These are phyloP conservation scores for Pollenia labialis DNA, from an alignment of 2,888 invertebrate genomes.

Conservation along the genomic window DNA sequence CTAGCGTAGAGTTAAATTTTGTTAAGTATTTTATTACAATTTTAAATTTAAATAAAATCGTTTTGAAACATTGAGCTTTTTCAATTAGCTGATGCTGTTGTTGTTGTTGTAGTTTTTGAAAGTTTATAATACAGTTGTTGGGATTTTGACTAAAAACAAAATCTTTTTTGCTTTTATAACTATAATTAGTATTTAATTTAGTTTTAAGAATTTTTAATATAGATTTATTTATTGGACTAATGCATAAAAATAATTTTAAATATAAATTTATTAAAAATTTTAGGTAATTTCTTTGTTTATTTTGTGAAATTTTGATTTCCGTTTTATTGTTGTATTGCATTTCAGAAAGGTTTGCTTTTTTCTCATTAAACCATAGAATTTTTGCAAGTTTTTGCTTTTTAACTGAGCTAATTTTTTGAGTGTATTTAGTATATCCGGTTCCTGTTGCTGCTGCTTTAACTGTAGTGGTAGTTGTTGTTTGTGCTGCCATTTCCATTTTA, in stretches of 20 bases:
- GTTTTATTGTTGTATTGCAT: slow-evolving; percentile 47
- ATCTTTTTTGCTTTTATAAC: neutral
- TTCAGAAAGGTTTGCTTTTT: slow-evolving; percentile 19
- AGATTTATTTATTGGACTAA: slow-evolving; percentile 50
- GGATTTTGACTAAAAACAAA: slow-evolving; percentile 7
- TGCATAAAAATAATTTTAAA: slow-evolving; percentile 55
- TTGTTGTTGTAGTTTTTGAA: slow-evolving; percentile 17
- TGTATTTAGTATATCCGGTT: slow-evolving; percentile 52
- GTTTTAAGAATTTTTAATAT: slow-evolving; percentile 52
- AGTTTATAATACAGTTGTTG: slow-evolving; percentile 52
- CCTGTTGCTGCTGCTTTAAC: slow-evolving; percentile 48
- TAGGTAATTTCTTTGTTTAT: slow-evolving; percentile 53
- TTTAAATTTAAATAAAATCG: slow-evolving; percentile 26
- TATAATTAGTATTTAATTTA: slow-evolving; percentile 36
- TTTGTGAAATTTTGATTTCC: slow-evolving; percentile 57
- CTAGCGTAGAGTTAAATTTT: slow-evolving; percentile 26
- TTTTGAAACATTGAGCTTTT: slow-evolving; percentile 34
- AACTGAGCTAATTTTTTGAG: slow-evolving; percentile 45
- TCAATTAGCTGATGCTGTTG: neutral
- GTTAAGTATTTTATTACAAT: slow-evolving; percentile 62
- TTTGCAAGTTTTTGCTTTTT: slow-evolving; percentile 13
- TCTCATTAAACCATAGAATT: neutral
- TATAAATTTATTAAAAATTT: slow-evolving; percentile 62
- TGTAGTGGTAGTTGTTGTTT: slow-evolving; percentile 31
- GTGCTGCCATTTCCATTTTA: slow-evolving; percentile 66